Evolutionary conservation across 2,797 vertebrate genomes (phyloP).

Genomic region (Florisuga fusca): DNA sequence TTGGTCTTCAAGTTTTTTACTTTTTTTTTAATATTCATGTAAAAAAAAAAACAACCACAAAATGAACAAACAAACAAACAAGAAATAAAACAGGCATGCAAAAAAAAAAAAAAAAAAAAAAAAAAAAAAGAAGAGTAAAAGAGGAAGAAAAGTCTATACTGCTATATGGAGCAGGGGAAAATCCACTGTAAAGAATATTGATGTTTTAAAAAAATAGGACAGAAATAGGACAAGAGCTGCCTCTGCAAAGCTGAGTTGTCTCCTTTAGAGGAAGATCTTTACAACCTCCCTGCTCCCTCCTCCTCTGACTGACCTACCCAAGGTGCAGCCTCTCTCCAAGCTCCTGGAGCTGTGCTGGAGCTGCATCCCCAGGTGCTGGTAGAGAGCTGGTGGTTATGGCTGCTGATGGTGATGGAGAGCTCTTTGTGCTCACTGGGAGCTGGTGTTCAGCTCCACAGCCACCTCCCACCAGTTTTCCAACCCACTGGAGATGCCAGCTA

Average conservation of each 20-base stretch:
- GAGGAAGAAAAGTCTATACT: neutral
- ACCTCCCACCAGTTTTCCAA: neutral
- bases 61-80: neutral
- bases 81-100: conserved; percentile 30
- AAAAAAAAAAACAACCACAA: conserved; percentile 57
- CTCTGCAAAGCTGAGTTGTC: neutral
- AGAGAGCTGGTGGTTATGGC: too few relatives aligned
- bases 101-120: neutral
- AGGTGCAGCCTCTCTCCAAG: neutral
- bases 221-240: neutral
- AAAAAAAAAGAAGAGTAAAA: conserved; percentile 27
- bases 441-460: neutral
- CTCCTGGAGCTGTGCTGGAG: neutral
- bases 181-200: neutral
- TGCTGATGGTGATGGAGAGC: too few relatives aligned
- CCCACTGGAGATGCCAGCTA: neutral
- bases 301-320: accelerated
- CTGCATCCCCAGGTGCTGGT: neutral
- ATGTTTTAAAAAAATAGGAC: neutral
- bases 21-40: conserved; percentile 73
- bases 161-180: neutral
- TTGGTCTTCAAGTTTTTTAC: neutral
- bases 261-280: neutral
- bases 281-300: neutral
- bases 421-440: neutral